Base-by-base conservation (phyloP, 2,113 vertebrate genomes). In the Mesitornis unicolor region DNA sequence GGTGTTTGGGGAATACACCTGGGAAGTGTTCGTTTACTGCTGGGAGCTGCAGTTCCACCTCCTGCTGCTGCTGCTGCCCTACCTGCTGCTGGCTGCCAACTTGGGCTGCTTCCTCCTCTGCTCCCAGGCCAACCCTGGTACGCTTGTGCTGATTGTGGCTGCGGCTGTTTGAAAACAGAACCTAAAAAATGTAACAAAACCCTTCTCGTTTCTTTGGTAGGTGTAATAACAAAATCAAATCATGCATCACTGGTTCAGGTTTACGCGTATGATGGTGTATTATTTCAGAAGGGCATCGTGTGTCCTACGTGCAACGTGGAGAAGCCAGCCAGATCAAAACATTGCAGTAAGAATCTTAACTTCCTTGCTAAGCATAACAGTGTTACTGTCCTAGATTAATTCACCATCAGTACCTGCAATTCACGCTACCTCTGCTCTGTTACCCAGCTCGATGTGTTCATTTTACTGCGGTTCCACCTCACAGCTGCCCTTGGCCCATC, bases 251-350 rank as follows among this genome's bases (percentile, higher is more conserved):
- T 98, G 82, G 85, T 98, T 33, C 87, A 97, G 84, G 89, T 98
- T 13, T 99, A 99, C 65, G 96, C 96, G 1, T 99, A 99, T 1
- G 99, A 99, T 68, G 97, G 94, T 21, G 97, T 97, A 31, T 87
- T 99, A 92, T 99, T 99, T 95, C 98, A 98, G 53, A 98, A 96
- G 4, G 98, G 98, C 38, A 33, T 85, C 1, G 26, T 88, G 81
- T 99, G 99, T 91, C 95, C 98, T 19, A 99, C 99, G 0, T 99
- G 99, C 88, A 78, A 93, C 3, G 47, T 99, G 61, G 85, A 98
- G 96, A 99, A 99, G 95, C 99, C 99, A 33, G 99, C 99, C 36
- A 98, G 99, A 24, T 99, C 99, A 38, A 99, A 99, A 96, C 99
- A 99, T 76, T 99, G 99, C 93, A 94, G 99, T 99, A 95, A 98